Conservation (phyloP, 2,888 invertebrate species). For the Phengaris alcon region DNA sequence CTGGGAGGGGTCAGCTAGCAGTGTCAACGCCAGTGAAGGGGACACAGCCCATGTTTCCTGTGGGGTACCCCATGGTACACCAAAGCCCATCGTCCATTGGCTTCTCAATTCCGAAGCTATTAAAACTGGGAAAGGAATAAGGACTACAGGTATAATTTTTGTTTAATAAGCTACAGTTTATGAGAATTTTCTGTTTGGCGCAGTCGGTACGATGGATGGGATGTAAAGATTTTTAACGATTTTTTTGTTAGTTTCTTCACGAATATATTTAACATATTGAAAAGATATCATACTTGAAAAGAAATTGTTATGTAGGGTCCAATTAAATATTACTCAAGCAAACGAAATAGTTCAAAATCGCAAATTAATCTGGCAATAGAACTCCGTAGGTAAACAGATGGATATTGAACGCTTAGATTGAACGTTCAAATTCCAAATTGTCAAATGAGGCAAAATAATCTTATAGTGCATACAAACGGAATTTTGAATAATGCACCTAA, state of each 20-base stretch:
- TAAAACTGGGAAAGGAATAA: conserved; percentile 58
- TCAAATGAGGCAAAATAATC: conserved; percentile 32
- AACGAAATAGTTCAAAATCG: neutral
- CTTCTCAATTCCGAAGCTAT: conserved; percentile 89
- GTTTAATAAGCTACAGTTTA: neutral
- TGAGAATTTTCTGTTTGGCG: neutral
- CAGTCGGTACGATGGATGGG: neutral
- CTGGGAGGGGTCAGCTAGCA: conserved; percentile 74
- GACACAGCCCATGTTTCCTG: conserved; percentile 61
- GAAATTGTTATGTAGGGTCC: too few relatives aligned
- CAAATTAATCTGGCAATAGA: neutral
- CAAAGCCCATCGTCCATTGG: conserved; percentile 89
- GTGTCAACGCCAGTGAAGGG: conserved; percentile 78
- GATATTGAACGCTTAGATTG: neutral
- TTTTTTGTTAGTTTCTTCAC: too few relatives aligned
- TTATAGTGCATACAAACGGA: conserved; percentile 18
- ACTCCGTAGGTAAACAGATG: neutral
- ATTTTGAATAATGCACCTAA: conserved; percentile 14
- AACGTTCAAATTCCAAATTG: conserved; percentile 7
- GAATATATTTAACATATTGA: too few relatives aligned
- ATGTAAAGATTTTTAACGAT: too few relatives aligned
- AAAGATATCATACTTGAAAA: too few relatives aligned
- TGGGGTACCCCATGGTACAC: conserved; percentile 84
- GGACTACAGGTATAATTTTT: conserved; percentile 49
- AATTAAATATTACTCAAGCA: neutral